Base-by-base conservation (phyloP, 1,140 invertebrate genomes). In the Argopecten irradians region DNA sequence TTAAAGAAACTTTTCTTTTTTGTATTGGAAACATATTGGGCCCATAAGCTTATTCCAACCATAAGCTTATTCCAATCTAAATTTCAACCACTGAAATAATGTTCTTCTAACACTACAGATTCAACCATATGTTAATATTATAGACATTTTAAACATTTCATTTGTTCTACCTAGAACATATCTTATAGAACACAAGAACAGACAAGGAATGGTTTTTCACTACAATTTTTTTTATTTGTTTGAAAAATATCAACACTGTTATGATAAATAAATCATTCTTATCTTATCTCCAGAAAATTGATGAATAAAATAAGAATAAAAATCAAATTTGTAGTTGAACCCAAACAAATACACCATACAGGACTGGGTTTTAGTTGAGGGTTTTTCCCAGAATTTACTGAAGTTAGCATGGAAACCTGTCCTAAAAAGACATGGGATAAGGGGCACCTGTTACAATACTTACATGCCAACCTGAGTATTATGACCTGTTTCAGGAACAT, bases 231-330 rank as follows among this genome's bases (percentile, higher is more conserved):
- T 39, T 71, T 71, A 71, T 71, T 71, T 28, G 55, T 71, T 71
- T 71, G 55, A 71, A 71, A 71, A 71, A 71, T 71, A 71, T 71
- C 22, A 71, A 71, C 55, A 71, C 55, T 71, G 55, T 71, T 71
- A 71, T 71, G 55, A 71, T 71, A 71, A 71, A 71, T 71, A 71
- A 71, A 71, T 71, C 55, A 71, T 71, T 71, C 55, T 71, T 71
- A 71, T 71, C 28, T 71, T 28, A 71, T 71, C 55, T 71, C 28
- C 55, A 71, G 55, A 28, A 71, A 71, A 71, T n/a, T 7, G n/a
- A 71, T 28, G 55, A 71, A 71, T 71, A 71, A 28, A 71, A 71
- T 28, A 71, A 71, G n/a, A 71, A 28, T 71, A 71, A 71, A 71
- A 71, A 71, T 3, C 22, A 71, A 71, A 71, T 28, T 46, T 46